Base-by-base conservation (phyloP, 2,113 vertebrate species). In the Periophthalmodon schlosseri region DNA sequence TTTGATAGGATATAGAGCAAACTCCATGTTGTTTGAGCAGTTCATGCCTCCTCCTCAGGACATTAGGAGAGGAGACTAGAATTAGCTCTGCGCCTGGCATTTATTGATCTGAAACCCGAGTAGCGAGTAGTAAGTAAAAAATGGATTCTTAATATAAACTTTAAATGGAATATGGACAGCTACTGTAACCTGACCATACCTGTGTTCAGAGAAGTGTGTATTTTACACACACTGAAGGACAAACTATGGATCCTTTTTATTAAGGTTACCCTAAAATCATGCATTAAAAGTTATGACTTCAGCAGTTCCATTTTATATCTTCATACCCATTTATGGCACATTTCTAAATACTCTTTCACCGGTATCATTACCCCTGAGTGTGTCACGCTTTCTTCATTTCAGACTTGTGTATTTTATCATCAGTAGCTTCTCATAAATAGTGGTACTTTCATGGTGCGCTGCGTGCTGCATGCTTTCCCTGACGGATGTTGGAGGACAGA, bases 401-500 rank as follows among this genome's bases (percentile, higher is more conserved):
- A 3, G n/a, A 79, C 70, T 79, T 82, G 65, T 54, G 56, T 74
- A 84, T 85, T 82, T 89, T 78, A 86, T 52, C 71, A 81, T 88
- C 86, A 86, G 78, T 74, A 73, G 77, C 73, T 86, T 80, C 84
- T 88, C 88, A 87, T 89, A 90, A 90, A 92, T 89, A 90, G 79
- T 86, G 77, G 80, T 71, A 83, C 89, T 91, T 91, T 88, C 89
- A 91, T 91, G 88, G 86, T 71, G 68, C 77, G 70, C 81, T 73
- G 84, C 89, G 88, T 39, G 75, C 84, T 89, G 86, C 85, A 33
- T 88, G 88, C 78, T 86, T 89, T 91, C 85, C 87, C 87, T 92
- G 90, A 93, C 88, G 89, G 93, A 93, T 87, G 88, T 93, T 86
- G 85, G 89, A 86, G 83, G 88, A 90, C 82, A 89, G 84, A 88